Base-by-base conservation (phyloP, 2,888 invertebrate species). In the Thereva nobilitata region DNA sequence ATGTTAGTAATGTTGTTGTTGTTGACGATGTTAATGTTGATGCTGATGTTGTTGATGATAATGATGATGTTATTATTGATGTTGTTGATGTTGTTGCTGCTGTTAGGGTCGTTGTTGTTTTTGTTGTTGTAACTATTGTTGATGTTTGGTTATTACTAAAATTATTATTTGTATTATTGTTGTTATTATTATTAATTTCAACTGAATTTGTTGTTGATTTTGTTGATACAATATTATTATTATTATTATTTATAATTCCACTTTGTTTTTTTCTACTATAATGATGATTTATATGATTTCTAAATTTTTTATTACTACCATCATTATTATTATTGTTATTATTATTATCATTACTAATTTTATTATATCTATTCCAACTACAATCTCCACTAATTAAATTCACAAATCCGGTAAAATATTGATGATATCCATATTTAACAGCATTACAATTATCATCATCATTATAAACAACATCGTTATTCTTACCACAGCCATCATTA, bases 51-150 rank as follows among this genome's bases (percentile, higher is more conserved):
- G 44, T 4, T 52, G 42, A 44, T 53, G 45, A n/a, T 23, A 8
- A 8, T 47, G 49, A 45, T 49, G 64, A 56, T 8, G 45, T 52
- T 10, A 42, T 34, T 23, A 49, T 50, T 47, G 67, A 53, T 4
- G 64, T 10, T 61, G 66, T 38, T 49, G 40, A 37, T 66, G 49
- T 49, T 23, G 38, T n/a, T 45, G 35, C 35, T 45, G 55, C 9
- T 64, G 45, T 37, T 59, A n/a, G 45, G 42, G 67, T 34, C 68
- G 65, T 3, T 66, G 70, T 3, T 57, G 63, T 42, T 63, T 53
- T 35, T 67, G 59, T 5, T 53, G 55, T 50, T 70, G 40, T 37
- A 40, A 37, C 55, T 52, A n/a, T 68, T 53, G 52, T 68, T 56
- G 44, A 68, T 66, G 34, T 61, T 64, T 23, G 23, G 2, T 23